Evolutionary conservation across 2,113 vertebrate genomes (phyloP), one percentile per base, ranked within the genome.

Genomic region (Corythornis madagascariensis): DNA sequence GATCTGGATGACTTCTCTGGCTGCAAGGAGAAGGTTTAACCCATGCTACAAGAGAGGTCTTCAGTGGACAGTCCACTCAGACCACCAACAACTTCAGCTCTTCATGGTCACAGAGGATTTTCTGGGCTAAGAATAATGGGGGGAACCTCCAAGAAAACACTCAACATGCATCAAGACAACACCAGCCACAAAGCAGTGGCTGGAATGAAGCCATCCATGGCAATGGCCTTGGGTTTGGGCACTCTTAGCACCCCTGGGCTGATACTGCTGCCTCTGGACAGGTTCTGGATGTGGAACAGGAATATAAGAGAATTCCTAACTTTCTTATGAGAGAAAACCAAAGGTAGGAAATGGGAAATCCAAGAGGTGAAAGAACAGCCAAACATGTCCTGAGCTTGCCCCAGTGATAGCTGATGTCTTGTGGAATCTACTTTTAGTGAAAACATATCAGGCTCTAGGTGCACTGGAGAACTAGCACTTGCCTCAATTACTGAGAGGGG

Each of bases 361-460:
- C 9, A 12, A 42, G 26, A 48, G 28, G 22, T 52, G 31, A 77
- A 66, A 57, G 15, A 86, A n/a, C 4, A 59, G 22, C 25, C 38
- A 5, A 70, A 14, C 6, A 4, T 0, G 1, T n/a, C 67, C 12
- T 19, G 35, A 80, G n/a, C 18, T 22, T 43, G 40, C 25, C 77
- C 50, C 88, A 57, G 75, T 38, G 59, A 8, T 1, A 78, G 50
- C 35, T 24, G 28, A 50, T 16, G 50, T 16, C 53, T 50, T 50
- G 38, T 3, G 24, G 60, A 50, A 60, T 28, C 61, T 73, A 7
- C 56, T 61, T 8, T 22, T 3, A 60, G 38, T 14, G 22, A 42
- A 38, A 47, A 17, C 0, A 1, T 2, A 42, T 21, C 19, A 28
- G 45, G 47, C 22, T 59, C 61, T 42, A 5, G 0, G 5, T 33